Conservation (phyloP, 2,797 vertebrate genomes). For the Lepilemur septentrionalis region DNA sequence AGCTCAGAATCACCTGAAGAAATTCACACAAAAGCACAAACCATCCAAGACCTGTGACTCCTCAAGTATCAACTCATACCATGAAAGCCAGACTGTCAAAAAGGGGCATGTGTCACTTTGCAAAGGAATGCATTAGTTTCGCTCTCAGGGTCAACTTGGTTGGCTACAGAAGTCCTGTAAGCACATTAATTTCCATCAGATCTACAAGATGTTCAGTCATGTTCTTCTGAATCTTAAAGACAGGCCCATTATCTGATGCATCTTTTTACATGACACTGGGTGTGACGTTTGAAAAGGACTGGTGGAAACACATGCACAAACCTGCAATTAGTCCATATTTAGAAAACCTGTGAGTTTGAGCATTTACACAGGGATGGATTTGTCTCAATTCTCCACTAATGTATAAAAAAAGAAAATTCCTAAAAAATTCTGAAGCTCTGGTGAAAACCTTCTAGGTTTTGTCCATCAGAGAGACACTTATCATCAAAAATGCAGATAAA, state of each 20-base stretch:
- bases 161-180: background rate
- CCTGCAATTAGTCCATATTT: background rate
- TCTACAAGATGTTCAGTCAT: background rate
- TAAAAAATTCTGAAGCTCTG: background rate
- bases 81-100: background rate
- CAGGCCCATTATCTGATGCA: background rate
- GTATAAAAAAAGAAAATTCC: background rate
- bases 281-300: slow-evolving; percentile 18
- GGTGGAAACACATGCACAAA: background rate
- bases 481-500: slow-evolving; percentile 8
- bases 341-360: slow-evolving; percentile 23
- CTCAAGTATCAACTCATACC: background rate
- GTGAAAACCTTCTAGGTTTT: background rate
- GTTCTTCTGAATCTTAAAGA: background rate
- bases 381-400: background rate
- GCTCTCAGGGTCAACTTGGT: background rate
- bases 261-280: slow-evolving; percentile 11
- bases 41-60: background rate
- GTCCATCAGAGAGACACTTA: background rate
- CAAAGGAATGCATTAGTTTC: background rate
- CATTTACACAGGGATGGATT: slow-evolving; percentile 41
- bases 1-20: slow-evolving; percentile 64
- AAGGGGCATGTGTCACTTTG: background rate
- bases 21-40: slow-evolving; percentile 46
- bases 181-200: background rate